Conservation (phyloP, 53 echinoderm and acorn worm species). For the Zoroaster sp. region DNA sequence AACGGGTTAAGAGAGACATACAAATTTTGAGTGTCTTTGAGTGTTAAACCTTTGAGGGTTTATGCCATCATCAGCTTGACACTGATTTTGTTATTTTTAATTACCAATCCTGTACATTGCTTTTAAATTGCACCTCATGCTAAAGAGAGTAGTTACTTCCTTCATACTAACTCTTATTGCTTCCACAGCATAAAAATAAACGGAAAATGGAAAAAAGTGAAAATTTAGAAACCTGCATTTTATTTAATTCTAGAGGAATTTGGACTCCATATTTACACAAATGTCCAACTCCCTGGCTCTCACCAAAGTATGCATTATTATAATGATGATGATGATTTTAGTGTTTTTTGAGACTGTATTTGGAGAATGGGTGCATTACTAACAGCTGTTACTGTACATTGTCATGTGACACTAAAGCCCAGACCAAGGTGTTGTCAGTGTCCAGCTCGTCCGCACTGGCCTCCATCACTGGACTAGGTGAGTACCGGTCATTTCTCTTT, state of each 20-base stretch:
- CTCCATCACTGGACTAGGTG: slow-evolving; percentile 94
- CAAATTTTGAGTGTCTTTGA: no score
- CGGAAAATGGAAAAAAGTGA: not conserved
- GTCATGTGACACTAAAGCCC: slow-evolving; percentile 58
- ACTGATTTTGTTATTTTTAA: no score
- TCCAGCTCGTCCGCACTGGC: slow-evolving; percentile 92
- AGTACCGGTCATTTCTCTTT: slow-evolving; percentile 32
- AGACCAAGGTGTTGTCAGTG: slow-evolving; percentile 63
- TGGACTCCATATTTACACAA: not conserved
- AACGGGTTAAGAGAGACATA: no score
- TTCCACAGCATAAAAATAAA: not conserved
- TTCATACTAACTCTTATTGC: not conserved
- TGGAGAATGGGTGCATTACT: slow-evolving; percentile 29
- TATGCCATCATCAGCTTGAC: no score
- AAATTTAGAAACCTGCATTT: not conserved
- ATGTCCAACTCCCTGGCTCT: not conserved
- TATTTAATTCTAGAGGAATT: not conserved
- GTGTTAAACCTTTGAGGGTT: no score
- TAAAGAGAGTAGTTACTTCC: no score
- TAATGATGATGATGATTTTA: not conserved
- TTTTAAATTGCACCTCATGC: no score
- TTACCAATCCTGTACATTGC: no score
- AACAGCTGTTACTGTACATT: slow-evolving; percentile 50
- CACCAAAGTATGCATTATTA: slow-evolving; percentile 7
- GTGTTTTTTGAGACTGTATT: slow-evolving; percentile 25